Base-by-base conservation (phyloP, 2,888 invertebrate species). In the Eretmocerus hayati region DNA sequence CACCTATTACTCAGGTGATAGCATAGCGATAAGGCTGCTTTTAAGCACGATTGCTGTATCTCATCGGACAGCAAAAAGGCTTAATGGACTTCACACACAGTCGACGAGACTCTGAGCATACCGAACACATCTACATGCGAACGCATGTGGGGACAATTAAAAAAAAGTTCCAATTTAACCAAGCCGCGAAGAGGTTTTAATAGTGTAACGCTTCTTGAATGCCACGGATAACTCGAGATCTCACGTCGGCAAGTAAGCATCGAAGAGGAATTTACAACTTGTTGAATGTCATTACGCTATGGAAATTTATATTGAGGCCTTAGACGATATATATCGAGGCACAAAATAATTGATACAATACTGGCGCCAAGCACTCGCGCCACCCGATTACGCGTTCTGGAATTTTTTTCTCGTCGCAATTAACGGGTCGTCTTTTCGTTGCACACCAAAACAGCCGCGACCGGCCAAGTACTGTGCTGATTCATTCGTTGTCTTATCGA, bases 1-100 rank as follows among this genome's bases (percentile, higher is more conserved):
- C 60, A 56, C 58, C 58, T 59, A 59, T 60, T 60, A 60, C 60
- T 59, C 60, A 60, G 48, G 43, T 44, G 58, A 59, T 60, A 60
- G 56, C 48, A 48, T 56, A 41, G 45, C 50, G 60, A 60, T 60
- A 60, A 57, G 57, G 33, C 16, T 23, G 52, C 54, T 52, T 49
- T 54, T 54, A 54, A 49, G 52, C 46, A 45, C 51, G 52, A 50
- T 50, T 46, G 44, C 41, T 50, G 50, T 52, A 49, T 50, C 46
- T 47, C 49, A 48, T 42, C 45, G 45, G 48, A 54, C 52, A 50
- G 47, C 49, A 54, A 52, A 54, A 54, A 52, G 52, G 50, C 52
- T 54, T 54, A 54, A 54, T 54, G 54, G 54, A 47, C 54, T 52
- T 46, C 51, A 51, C 51, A 51, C 52, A 48, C 42, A 33, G 52